A percentile compares a stretch with the other conserved stretches of the same genome.
Conservation (phyloP, 2,888 invertebrate species). For the Thereva unica region DNA sequence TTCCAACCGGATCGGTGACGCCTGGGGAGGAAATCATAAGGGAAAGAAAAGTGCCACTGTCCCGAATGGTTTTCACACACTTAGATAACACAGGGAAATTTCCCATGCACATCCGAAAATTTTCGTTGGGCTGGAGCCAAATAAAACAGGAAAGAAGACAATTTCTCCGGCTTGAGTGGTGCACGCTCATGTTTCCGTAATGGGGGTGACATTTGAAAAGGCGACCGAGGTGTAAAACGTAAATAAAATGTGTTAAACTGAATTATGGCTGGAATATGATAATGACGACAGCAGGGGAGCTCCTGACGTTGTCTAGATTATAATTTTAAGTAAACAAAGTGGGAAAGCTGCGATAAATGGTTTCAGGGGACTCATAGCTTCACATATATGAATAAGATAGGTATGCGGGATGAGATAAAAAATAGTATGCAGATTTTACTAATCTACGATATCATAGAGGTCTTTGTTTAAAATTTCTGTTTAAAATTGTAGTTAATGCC, state of each 20-base stretch:
- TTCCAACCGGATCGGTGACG: too few species aligned
- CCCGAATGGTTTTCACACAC: constrained; percentile 21
- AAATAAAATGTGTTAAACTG: constrained; percentile 31
- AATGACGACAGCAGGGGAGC: neutral
- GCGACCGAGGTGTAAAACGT: constrained; percentile 17
- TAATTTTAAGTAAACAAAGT: too few species aligned
- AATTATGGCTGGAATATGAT: constrained; percentile 24
- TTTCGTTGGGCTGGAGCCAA: constrained; percentile 24
- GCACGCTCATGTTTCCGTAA: constrained; percentile 7
- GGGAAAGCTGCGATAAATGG: too few species aligned
- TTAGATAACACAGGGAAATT: constrained; percentile 18
- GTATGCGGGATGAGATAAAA: too few species aligned
- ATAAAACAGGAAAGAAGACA: constrained; percentile 15
- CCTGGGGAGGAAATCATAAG: neutral
- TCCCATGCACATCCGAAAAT: constrained; percentile 26
- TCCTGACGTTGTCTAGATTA: too few species aligned
- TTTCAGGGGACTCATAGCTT: too few species aligned
- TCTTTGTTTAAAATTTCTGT: too few species aligned
- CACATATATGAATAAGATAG: too few species aligned
- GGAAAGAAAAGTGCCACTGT: neutral
- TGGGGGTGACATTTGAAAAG: constrained; percentile 25
- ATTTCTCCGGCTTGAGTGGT: constrained; percentile 11
- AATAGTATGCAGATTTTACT: too few species aligned
- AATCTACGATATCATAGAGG: too few species aligned
- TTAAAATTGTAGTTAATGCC: too few species aligned